Conservation (phyloP, 1,140 invertebrate species). For the Andricus grossulariae region DNA sequence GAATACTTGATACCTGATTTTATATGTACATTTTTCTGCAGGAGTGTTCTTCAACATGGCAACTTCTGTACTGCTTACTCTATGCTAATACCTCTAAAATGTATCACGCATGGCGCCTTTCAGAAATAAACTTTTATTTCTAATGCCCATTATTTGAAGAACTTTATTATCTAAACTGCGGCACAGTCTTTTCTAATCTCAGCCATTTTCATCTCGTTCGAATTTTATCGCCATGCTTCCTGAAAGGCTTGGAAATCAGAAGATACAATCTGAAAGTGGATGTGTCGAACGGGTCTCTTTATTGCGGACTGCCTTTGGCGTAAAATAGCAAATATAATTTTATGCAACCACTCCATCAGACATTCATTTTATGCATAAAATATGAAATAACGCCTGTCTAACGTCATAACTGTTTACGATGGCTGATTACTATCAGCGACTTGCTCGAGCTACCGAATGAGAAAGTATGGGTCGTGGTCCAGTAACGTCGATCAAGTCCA, state of each 20-base stretch:
- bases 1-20: too few species aligned
- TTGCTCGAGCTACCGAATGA: slow-evolving; percentile 17
- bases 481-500: slow-evolving; percentile 26
- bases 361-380: slow-evolving; percentile 18
- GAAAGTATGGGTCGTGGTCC: slow-evolving; percentile 12
- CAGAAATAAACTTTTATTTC: neutral
- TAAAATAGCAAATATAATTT: slow-evolving; percentile 28
- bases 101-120: too few species aligned
- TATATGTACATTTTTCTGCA: too few species aligned
- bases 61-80: too few species aligned
- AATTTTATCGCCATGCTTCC: slow-evolving; percentile 6
- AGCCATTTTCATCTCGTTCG: slow-evolving; percentile 17
- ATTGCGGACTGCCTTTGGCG: slow-evolving; percentile 18
- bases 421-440: slow-evolving; percentile 15
- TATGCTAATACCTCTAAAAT: too few species aligned
- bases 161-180: neutral
- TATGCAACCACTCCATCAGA: slow-evolving; percentile 8
- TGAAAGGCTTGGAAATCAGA: slow-evolving; percentile 21
- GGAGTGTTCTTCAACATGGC: too few species aligned
- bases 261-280: slow-evolving; percentile 5
- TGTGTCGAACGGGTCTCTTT: slow-evolving; percentile 24
- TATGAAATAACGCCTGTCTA: slow-evolving; percentile 26
- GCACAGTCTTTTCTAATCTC: neutral
- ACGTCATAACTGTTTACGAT: slow-evolving; percentile 31
- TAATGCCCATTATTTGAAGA: neutral